These are phyloP conservation scores for Blennius ocellaris DNA, from an alignment of 2,113 vertebrate species.

Conservation along the genomic window DNA sequence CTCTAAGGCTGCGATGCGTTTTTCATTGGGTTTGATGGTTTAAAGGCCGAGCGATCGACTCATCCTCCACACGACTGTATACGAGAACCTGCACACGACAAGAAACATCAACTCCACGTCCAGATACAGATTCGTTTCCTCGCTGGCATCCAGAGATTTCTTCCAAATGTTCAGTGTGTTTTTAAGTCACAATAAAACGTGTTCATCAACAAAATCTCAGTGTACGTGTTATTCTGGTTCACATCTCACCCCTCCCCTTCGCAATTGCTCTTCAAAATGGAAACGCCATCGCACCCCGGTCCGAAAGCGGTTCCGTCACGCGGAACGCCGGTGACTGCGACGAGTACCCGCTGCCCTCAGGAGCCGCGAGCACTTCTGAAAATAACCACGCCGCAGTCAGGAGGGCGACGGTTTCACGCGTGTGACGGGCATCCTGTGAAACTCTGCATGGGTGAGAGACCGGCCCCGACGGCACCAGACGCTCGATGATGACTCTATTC, in stretches of 20 bases:
- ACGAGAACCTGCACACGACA: no score
- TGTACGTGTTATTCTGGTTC: background rate
- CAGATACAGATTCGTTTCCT: slow-evolving; percentile 5
- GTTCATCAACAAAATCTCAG: background rate
- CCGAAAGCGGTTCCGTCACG: slow-evolving; percentile 10
- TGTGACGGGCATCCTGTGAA: slow-evolving; percentile 15
- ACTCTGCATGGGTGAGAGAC: background rate
- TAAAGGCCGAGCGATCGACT: no score
- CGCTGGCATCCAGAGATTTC: background rate
- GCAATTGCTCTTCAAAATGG: slow-evolving; percentile 19
- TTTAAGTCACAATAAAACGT: slow-evolving; percentile 30
- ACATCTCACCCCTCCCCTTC: no score
- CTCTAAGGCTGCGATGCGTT: no score
- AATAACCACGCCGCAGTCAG: slow-evolving; percentile 16
- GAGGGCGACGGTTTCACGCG: background rate
- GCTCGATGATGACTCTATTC: background rate
- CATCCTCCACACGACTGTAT: no score
- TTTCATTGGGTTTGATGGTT: no score
- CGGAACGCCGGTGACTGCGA: slow-evolving; percentile 33
- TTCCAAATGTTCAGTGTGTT: background rate
- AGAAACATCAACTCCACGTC: no score
- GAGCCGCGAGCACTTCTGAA: slow-evolving; percentile 29
- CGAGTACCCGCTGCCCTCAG: slow-evolving; percentile 7
- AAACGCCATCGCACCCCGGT: slow-evolving; percentile 2
- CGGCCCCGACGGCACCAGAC: background rate